Evolutionary conservation across 2,113 vertebrate species (phyloP), one percentile per base, ranked within the genome.

Genomic region (Lathamus discolor): DNA sequence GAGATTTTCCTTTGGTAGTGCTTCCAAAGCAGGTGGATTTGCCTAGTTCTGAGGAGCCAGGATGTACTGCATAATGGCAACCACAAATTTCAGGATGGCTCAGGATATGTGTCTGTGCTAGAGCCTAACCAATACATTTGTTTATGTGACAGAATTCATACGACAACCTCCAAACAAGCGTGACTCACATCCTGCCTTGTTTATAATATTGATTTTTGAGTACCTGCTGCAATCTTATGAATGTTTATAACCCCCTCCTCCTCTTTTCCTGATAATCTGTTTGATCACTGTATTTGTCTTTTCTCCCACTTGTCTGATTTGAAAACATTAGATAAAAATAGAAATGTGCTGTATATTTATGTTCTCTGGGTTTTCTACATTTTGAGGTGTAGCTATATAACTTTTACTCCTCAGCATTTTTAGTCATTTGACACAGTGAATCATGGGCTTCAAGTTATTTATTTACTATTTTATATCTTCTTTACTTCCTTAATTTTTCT

Each of bases 181-280:
- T 94, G 88, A 92, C 37, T 91, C 87, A 88, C 22, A 44, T 87
- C 52, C 78, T 88, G n/a, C 46, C 76, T 90, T 74, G 63, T 64
- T 76, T 92, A 37, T 72, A 87, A 79, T 28, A 72, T 48, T 86
- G 89, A 19, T 84, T 89, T 85, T 89, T 93, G 13, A 64, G 61
- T 82, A 55, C 14, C 28, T 79, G 23, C 64, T 72, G 39, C 74
- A 92, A 48, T 59, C 57, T 64, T 84, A 78, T 1, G 51, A 44
- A 82, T 59, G 51, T 89, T 84, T 67, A 63, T 44, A 66, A 87
- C 83, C 83, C 31, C 10, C 7, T 89, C 22, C 41, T 90, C 8
- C 39, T 88, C 31, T 74, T 79, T 91, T 69, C 28, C 59, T 85
- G 18, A 18, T 84, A 35, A n/a, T 10, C 51, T 77, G 9, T 68